Base-by-base conservation (phyloP, 2,797 vertebrate species). In the Melanogrammus aeglefinus region DNA sequence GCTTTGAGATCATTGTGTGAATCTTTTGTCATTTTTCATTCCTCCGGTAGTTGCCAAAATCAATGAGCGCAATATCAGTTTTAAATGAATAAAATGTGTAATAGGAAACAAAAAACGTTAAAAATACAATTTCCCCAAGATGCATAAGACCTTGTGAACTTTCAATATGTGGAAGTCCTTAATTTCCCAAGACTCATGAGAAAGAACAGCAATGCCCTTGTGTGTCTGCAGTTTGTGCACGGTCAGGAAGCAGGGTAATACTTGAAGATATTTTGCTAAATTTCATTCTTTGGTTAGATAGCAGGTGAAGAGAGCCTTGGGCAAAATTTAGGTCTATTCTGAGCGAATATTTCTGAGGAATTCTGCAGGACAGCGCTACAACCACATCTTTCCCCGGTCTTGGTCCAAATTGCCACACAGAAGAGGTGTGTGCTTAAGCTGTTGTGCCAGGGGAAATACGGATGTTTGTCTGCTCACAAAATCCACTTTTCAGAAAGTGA, bases 271-370 rank as follows among this genome's bases (percentile, higher is more conserved):
- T n/a, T 92, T 92, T 91, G 87, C 86, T 91, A 92, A 94, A n/a
- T n/a, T 94, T 72, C 90, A 93, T 91, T 89, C 89, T 91, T 84
- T 76, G 88, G 87, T 90, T 94, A 94, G 85, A 89, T n/a, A 89
- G 89, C 89, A 94, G 92, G 92, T 94, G 92, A 91, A 83, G 85
- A 90, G 92, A 91, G 93, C 95, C 94, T 86, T 92, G 93, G 94
- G 95, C 90, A 93, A 95, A 96, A 94, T n/a, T 88, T 88, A 86
- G 83, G 92, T 96, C 89, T 89, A 89, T n/a, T 88, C 84, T 90
- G 89, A 90, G 85, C 72, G 84, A n/a, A 91, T 90, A 89, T 93
- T 95, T 94, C 93, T 88, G 86, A 91, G 92, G 80, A 89, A 88
- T 77, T 85, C 84, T 90, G 81, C 84, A 81, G 91, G 92, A 93